Base-by-base conservation (phyloP, 1,140 invertebrate genomes). In the Dinoponera quadriceps region DNA sequence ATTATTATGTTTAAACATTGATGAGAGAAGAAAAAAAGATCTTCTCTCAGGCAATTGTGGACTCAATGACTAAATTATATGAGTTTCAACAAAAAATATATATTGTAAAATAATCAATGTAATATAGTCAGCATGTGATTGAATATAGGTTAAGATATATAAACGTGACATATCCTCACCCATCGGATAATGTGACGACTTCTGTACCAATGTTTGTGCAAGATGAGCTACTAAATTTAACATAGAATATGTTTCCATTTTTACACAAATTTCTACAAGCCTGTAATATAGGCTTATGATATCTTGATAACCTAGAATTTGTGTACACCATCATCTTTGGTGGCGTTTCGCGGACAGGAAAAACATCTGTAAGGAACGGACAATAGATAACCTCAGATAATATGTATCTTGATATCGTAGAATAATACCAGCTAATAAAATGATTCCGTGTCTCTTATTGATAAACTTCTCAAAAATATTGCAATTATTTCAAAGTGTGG, bases 101-200 rank as follows among this genome's bases (percentile, higher is more conserved):
- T n/a, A 29, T 20, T 14, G 0, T n/a, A 55, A 20, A 16, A 48
- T 7, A 57, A 49, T n/a, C n/a, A n/a, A 20, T 33, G 13, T 65
- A 13, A 27, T 13, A 60, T 2, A 66, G 5, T 44, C 38, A 44
- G 7, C 9, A 44, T 9, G 13, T 18, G 3, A 16, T 22, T 29
- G 18, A 1, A 20, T 60, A 49, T n/a, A 25, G 25, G 22, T 74
- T 74, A 85, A 44, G 33, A 55, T 80, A 33, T n/a, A 65, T 25
- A 13, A 48, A 80, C 1, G 38, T 66, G 57, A 44, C 14, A 14
- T 49, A 55, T 72, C 84, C 85, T 85, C 85, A 92, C 91, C 85
- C 85, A 78, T 91, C 74, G 0, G 89, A 89, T 9, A 92, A 71
- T 7, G n/a, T 0, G 18, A 84, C 18, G 4, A 25, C 3, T 38